Evolutionary conservation across 2,797 vertebrate genomes (phyloP), one percentile per base, ranked within the genome.

Genomic region (Enteromius treurensis): DNA sequence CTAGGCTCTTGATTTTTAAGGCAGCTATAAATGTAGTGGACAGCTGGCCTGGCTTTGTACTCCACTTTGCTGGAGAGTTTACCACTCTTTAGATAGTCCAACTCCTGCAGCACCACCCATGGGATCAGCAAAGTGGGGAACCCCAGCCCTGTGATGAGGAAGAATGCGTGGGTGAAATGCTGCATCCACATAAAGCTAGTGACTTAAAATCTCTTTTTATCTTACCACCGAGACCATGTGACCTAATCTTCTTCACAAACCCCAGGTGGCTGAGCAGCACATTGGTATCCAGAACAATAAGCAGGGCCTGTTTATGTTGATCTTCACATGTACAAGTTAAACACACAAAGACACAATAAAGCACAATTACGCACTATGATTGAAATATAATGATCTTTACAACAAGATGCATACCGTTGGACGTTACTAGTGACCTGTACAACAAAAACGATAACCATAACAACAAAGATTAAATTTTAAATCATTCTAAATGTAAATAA

Each of bases 101-200:
- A 80, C 90, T 98, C 98, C 91, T 99, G 98, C 0, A 99, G 93
- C 64, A 99, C 98, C 0, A 98, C 96, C 98, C 97, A 99, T 51
- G 98, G 98, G 87, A 99, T 95, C 85, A 99, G 93, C 87, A 98
- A 88, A 0, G 94, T 86, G 79, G 97, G 95, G 73, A 91, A 93
- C 26, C 95, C 95, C 67, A 96, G 79, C 0, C 89, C 97, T 98
- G 75, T 17, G 47, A 40, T 10, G 51, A 49, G 21, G 8, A 23
- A 4, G 17, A n/a, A n/a, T n/a, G n/a, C n/a, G n/a, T n/a, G 13
- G 17, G 13, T 79, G 3, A 40, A 69, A 69, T 15, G 4, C 64
- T 14, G 2, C 32, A 58, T 11, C 29, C 15, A 34, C 4, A 65
- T 49, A 69, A 68, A 37, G 1, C 34, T 26, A 53, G 4, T 9